These are phyloP conservation scores for Chondrilla cf. caribensis DNA, from an alignment of 37 sponge, comb jelly and placozoan species.

Conservation along the genomic window DNA sequence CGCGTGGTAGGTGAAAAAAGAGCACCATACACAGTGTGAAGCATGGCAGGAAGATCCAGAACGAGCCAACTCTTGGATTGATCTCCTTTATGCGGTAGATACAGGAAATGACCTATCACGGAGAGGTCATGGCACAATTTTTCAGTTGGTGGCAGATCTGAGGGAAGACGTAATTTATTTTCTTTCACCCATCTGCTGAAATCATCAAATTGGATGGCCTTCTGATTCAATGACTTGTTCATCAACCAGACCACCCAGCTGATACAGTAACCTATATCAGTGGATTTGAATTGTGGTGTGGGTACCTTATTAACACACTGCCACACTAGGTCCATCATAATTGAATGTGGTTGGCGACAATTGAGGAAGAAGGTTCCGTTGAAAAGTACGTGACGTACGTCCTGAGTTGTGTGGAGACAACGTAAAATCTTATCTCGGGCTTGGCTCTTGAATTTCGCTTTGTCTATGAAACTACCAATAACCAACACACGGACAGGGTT, in stretches of 20 bases:
- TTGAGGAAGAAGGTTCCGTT: too few species aligned
- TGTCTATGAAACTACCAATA: not conserved
- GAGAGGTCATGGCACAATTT: not conserved
- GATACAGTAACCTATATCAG: not conserved
- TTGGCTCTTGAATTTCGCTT: not conserved
- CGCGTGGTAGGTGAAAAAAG: not conserved
- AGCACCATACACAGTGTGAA: not conserved
- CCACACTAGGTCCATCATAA: too few species aligned
- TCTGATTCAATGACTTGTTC: not conserved
- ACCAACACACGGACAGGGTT: not conserved
- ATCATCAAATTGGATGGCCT: not conserved
- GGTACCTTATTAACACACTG: too few species aligned
- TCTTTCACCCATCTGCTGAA: not conserved
- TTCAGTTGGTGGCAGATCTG: not conserved
- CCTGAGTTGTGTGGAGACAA: not conserved
- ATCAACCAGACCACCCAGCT: not conserved
- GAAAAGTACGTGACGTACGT: not conserved
- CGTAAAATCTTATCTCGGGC: too few species aligned
- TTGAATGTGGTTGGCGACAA: too few species aligned
- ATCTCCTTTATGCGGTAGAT: not conserved
- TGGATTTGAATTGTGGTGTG: not conserved
- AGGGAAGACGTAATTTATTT: not conserved
- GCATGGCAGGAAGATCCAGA: not conserved
- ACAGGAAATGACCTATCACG: not conserved
- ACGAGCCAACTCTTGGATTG: not conserved